phyloP scores from a whole-genome alignment of 2,888 invertebrate species.

The Fissipunctia ypsillon region DNA sequence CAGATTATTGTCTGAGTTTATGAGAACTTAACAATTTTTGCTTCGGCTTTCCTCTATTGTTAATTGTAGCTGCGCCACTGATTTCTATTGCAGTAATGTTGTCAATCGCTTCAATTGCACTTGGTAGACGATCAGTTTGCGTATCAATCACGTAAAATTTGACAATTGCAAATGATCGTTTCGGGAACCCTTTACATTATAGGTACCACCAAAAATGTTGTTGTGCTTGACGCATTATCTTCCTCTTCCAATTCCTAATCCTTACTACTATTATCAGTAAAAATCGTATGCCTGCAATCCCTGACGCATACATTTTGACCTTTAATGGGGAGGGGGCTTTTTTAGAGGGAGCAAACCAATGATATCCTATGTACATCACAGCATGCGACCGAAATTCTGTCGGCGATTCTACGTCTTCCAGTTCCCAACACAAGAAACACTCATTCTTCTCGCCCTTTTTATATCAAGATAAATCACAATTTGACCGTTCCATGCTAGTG shows the following conservation, averaged over 20 bases:
- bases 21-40: no score
- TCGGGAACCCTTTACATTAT: no score
- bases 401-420: constrained; percentile 1
- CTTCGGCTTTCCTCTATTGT: no score
- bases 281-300: background rate
- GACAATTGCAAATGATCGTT: no score
- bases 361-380: constrained; percentile 23
- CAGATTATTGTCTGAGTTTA: no score
- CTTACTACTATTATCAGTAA: background rate
- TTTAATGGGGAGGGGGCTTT: background rate
- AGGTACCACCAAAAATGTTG: background rate
- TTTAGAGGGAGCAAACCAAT: background rate
- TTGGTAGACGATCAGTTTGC: no score
- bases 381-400: constrained; percentile 38
- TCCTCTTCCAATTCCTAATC: background rate
- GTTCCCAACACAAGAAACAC: constrained; percentile 30
- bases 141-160: no score
- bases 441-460: constrained; percentile 85
- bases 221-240: background rate
- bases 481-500: constrained; percentile 53
- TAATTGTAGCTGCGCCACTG: no score
- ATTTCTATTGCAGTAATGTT: no score
- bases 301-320: background rate
- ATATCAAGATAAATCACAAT: constrained; percentile 62
- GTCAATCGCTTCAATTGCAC: no score